Percentiles rank a stretch among this genome's conserved stretches.
Evolutionary conservation across 2,888 invertebrate genomes (phyloP).

Genomic region (Marasmarcha lunaedactyla): DNA sequence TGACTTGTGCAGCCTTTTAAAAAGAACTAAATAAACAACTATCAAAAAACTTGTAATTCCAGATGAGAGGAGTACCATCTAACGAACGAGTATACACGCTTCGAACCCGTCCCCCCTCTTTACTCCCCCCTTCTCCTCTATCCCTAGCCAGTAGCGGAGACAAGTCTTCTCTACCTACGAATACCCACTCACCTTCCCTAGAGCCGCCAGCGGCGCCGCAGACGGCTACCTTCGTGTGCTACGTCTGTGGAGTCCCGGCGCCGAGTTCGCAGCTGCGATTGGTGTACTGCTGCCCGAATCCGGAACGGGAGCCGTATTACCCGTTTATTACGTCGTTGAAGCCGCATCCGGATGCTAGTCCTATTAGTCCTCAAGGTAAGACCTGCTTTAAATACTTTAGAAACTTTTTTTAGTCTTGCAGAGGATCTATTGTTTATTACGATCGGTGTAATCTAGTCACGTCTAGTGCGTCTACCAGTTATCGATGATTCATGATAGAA

Average conservation of each 20-base stretch:
- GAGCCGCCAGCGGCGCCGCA: conserved; percentile 30
- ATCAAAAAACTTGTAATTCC: too few relatives aligned
- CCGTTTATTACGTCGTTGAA: conserved; percentile 87
- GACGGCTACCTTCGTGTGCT: conserved; percentile 70
- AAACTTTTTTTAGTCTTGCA: too few relatives aligned
- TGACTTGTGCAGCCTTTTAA: too few relatives aligned
- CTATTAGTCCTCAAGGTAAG: conserved; percentile 87
- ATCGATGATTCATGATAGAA: too few relatives aligned
- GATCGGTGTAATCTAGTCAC: background rate
- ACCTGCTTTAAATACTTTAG: too few relatives aligned
- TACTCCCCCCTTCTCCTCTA: conserved; percentile 60
- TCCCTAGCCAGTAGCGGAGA: conserved; percentile 56
- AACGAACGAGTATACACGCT: conserved; percentile 84
- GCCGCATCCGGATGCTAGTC: conserved; percentile 86
- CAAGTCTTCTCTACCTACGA: conserved; percentile 27
- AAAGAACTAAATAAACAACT: too few relatives aligned
- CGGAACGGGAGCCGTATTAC: conserved; percentile 89
- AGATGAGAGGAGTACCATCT: conserved; percentile 79
- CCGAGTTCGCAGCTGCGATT: conserved; percentile 84
- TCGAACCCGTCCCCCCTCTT: conserved; percentile 78
- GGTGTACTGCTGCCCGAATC: conserved; percentile 86
- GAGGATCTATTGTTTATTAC: background rate
- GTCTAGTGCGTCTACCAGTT: too few relatives aligned
- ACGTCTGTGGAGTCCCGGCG: conserved; percentile 87
- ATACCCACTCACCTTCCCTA: conserved; percentile 41